Percentiles rank a stretch among this genome's conserved stretches.
Evolutionary conservation across 2,797 vertebrate species (phyloP).

Genomic region (Lycodopsis pacificus): DNA sequence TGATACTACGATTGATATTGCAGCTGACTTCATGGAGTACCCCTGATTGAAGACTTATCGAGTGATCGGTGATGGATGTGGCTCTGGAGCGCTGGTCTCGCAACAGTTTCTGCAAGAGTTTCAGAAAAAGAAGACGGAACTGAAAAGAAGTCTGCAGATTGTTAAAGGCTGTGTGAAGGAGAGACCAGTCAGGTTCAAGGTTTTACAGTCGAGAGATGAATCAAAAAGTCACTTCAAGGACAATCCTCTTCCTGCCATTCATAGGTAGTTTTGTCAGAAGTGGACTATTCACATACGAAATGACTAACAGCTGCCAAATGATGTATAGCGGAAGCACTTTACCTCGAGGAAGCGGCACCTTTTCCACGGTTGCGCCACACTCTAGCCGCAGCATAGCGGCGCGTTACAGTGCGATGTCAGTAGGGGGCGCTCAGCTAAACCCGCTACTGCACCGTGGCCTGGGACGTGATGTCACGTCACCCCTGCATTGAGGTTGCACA

Average conservation of each 20-base stretch:
- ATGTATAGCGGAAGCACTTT: background rate
- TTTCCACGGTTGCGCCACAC: background rate
- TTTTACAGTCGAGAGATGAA: background rate
- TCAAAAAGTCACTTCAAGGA: background rate
- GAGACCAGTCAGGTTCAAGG: background rate
- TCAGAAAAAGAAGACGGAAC: background rate
- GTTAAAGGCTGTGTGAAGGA: background rate
- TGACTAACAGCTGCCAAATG: background rate
- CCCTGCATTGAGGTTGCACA: background rate
- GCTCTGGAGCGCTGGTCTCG: background rate
- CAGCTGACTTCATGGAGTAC: background rate
- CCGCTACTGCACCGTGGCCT: background rate
- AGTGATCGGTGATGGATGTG: background rate
- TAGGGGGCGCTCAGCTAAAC: background rate
- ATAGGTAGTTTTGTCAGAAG: background rate
- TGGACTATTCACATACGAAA: background rate
- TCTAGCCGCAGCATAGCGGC: too few species aligned
- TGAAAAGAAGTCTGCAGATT: background rate
- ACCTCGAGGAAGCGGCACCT: background rate
- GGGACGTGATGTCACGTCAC: background rate
- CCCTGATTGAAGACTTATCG: constrained; percentile 1
- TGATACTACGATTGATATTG: background rate
- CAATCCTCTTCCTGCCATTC: background rate
- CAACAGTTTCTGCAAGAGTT: background rate
- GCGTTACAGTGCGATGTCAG: background rate